phyloP scores from a whole-genome alignment of 2,888 invertebrate genomes.

The Pollenia griseotomentosa region DNA sequence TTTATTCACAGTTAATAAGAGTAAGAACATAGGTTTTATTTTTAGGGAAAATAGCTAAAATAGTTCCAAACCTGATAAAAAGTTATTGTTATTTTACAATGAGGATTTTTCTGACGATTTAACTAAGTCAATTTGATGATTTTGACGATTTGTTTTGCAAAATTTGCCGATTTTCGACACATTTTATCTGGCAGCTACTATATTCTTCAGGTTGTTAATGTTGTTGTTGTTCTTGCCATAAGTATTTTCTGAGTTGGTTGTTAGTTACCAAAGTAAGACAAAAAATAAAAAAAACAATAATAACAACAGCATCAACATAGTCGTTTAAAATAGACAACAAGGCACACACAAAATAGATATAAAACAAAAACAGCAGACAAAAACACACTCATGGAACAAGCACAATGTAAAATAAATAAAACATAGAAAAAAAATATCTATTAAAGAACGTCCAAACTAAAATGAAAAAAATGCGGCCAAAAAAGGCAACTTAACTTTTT shows the following conservation, averaged over 20 bases:
- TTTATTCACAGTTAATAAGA: no score
- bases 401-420: slow-evolving; percentile 27
- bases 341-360: slow-evolving; percentile 38
- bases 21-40: no score
- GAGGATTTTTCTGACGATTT: no score
- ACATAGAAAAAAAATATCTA: slow-evolving; percentile 19
- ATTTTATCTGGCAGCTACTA: no score
- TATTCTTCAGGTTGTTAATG: slow-evolving; percentile 23
- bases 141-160: no score
- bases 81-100: no score
- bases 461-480: slow-evolving; percentile 58
- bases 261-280: slow-evolving; percentile 51
- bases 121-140: no score
- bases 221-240: slow-evolving; percentile 15
- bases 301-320: neutral
- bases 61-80: no score
- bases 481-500: slow-evolving; percentile 67
- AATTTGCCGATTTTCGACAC: no score
- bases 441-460: slow-evolving; percentile 31
- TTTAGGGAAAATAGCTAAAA: no score
- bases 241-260: slow-evolving; percentile 16
- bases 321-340: slow-evolving; percentile 53
- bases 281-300: slow-evolving; percentile 1
- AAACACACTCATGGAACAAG: slow-evolving; percentile 41
- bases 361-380: slow-evolving; percentile 12